phyloP scores from a whole-genome alignment of 2,888 invertebrate genomes.

The Platerodrilus igneus region DNA sequence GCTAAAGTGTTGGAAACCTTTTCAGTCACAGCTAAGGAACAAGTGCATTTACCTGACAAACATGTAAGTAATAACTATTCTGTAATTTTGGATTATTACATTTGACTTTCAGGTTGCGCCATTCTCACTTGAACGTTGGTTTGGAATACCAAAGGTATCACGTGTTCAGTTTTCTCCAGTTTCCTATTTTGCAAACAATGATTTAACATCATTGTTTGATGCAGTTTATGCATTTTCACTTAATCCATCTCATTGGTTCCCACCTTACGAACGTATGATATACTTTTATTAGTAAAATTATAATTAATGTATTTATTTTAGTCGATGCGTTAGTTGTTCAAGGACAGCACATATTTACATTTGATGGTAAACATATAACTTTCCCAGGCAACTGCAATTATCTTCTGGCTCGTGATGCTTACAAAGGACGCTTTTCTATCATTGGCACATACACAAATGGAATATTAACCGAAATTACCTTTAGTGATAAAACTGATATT shows the following conservation, averaged over 20 bases:
- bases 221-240: constrained; percentile 53
- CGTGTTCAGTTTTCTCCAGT: constrained; percentile 58
- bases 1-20: too few relatives aligned
- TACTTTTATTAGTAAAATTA: not conserved
- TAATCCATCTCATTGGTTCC: constrained; percentile 56
- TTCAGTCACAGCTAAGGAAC: constrained; percentile 46
- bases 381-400: constrained; percentile 83
- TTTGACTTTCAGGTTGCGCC: constrained; percentile 14
- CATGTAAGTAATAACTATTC: constrained; percentile 14
- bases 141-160: constrained; percentile 58
- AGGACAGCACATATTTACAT: constrained; percentile 82
- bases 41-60: constrained; percentile 30
- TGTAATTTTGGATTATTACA: not conserved
- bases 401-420: constrained; percentile 75
- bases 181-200: constrained; percentile 57
- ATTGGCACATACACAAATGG: constrained; percentile 67
- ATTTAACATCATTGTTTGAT: constrained; percentile 53
- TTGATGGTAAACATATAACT: constrained; percentile 76
- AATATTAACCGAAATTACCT: constrained; percentile 60
- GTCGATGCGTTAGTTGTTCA: constrained; percentile 69
- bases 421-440: constrained; percentile 82
- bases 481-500: constrained; percentile 65
- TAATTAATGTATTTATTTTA: constrained; percentile 34
- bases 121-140: constrained; percentile 44
- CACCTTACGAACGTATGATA: constrained; percentile 62